phyloP scores from a whole-genome alignment of 2,888 invertebrate genomes.

The Diachrysia chrysitis region DNA sequence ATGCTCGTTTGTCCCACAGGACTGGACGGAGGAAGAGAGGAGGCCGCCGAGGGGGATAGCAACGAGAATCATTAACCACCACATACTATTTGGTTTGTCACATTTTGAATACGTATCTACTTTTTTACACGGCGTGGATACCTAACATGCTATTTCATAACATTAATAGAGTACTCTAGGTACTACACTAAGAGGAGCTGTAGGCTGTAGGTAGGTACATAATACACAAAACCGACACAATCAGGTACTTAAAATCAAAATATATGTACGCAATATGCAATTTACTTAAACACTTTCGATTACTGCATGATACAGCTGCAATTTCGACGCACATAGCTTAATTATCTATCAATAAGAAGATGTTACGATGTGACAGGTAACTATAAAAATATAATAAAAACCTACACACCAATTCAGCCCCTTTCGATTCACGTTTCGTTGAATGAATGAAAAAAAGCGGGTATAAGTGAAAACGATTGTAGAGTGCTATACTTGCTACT shows the following conservation, averaged over 20 bases:
- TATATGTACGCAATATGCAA: background rate
- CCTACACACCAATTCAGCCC: no score
- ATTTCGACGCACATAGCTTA: conserved; percentile 2
- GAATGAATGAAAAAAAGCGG: no score
- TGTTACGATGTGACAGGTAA: background rate
- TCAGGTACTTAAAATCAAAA: background rate
- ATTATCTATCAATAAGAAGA: background rate
- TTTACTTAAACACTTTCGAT: background rate
- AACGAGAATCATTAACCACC: conserved; percentile 88
- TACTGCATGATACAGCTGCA: background rate
- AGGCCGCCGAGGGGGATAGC: conserved; percentile 87
- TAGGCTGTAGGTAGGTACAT: background rate
- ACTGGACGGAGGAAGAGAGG: conserved; percentile 88
- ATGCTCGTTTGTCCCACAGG: conserved; percentile 72
- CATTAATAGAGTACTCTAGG: background rate
- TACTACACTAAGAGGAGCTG: background rate
- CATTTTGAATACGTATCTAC: conserved; percentile 39
- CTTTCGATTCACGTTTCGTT: no score
- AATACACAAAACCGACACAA: background rate
- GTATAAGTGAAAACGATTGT: no score
- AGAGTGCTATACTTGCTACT: no score
- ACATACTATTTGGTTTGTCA: conserved; percentile 85
- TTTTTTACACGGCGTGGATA: conserved; percentile 10
- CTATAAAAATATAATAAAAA: no score
- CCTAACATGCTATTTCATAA: conserved; percentile 11